These are phyloP conservation scores for Synergus gifuensis DNA, from an alignment of 2,888 invertebrate genomes.

Conservation along the genomic window DNA sequence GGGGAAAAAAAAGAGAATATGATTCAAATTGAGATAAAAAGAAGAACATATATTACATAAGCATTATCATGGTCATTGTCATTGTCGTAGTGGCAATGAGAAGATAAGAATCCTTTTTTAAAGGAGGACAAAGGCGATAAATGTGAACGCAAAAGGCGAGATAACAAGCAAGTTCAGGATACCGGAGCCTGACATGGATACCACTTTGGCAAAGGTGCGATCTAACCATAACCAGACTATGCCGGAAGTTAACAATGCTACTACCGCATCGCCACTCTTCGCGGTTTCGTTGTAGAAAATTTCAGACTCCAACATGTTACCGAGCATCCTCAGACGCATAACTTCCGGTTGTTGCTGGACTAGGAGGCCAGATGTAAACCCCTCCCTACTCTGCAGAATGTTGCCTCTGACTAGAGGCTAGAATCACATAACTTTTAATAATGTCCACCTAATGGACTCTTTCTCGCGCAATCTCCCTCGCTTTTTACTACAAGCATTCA, in stretches of 20 bases:
- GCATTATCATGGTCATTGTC: not conserved
- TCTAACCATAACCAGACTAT: conserved; percentile 34
- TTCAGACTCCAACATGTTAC: conserved; percentile 60
- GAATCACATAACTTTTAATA: conserved; percentile 32
- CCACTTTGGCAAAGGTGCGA: conserved; percentile 41
- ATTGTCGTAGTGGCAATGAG: conserved; percentile 22
- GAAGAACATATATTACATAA: not conserved
- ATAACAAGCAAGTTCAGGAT: conserved; percentile 34
- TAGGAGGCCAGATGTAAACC: conserved; percentile 35
- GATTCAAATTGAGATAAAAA: not conserved
- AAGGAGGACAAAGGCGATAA: conserved; percentile 26
- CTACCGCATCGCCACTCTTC: conserved; percentile 52
- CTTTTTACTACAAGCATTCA: conserved; percentile 1
- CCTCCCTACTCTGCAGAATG: not conserved
- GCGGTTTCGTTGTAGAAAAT: conserved; percentile 55
- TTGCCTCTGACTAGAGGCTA: not conserved
- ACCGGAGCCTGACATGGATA: conserved; percentile 38
- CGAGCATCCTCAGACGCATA: conserved; percentile 67
- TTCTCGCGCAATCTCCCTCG: conserved; percentile 24
- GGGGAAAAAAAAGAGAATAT: not conserved
- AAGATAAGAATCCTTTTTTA: conserved; percentile 31
- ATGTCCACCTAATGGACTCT: conserved; percentile 27
- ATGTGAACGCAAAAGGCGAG: conserved; percentile 19
- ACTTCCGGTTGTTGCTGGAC: conserved; percentile 61
- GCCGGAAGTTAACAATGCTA: conserved; percentile 38